Evolutionary conservation across 1,140 invertebrate genomes (phyloP).

Genomic region (Hylyphantes graminicola): DNA sequence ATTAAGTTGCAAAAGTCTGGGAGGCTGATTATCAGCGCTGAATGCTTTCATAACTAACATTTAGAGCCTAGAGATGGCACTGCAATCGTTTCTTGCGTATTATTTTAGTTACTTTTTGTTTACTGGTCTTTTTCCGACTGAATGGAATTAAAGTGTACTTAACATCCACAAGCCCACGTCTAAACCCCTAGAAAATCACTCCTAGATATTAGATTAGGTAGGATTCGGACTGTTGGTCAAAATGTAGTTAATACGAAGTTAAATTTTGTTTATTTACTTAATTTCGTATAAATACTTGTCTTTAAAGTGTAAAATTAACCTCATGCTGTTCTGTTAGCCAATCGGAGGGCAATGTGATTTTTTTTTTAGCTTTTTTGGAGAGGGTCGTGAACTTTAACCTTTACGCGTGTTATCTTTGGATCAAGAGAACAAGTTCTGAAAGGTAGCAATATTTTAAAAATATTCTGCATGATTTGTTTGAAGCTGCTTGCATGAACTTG

Average conservation of each 20-base stretch:
- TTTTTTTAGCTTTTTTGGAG: not conserved
- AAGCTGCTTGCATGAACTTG: too few relatives aligned
- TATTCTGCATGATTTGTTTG: too few relatives aligned
- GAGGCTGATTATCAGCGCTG: too few relatives aligned
- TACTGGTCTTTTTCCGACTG: not conserved
- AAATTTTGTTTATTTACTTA: slow-evolving; percentile 3
- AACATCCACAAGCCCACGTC: not conserved
- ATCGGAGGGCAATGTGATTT: slow-evolving; percentile 1
- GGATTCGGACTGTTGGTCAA: not conserved
- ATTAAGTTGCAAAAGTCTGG: too few relatives aligned
- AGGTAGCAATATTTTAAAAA: too few relatives aligned
- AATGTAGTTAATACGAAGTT: not conserved
- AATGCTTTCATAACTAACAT: too few relatives aligned
- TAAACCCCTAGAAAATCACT: too few relatives aligned
- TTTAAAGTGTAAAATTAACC: not conserved
- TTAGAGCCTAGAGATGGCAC: too few relatives aligned
- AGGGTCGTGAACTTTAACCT: slow-evolving; percentile 31
- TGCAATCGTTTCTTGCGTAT: too few relatives aligned
- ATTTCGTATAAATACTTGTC: not conserved
- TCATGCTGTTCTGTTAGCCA: slow-evolving; percentile 2
- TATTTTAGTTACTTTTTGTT: too few relatives aligned
- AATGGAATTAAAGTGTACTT: not conserved
- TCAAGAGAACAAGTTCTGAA: too few relatives aligned
- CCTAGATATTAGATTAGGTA: not conserved
- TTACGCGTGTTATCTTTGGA: not conserved